phyloP scores from a whole-genome alignment of 2,113 vertebrate genomes.

The Ptychochromis oligacanthus region DNA sequence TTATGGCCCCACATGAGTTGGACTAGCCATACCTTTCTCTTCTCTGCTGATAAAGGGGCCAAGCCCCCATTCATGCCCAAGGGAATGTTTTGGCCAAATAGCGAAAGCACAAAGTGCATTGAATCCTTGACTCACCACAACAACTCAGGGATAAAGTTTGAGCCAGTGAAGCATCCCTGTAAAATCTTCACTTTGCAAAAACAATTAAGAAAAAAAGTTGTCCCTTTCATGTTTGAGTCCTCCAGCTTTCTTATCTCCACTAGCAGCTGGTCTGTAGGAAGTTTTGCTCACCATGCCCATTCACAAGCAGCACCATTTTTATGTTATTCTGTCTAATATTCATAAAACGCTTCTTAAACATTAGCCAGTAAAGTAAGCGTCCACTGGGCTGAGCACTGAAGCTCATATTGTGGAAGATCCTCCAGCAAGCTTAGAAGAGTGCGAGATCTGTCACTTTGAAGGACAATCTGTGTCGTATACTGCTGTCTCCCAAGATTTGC shows the following conservation, averaged over 20 bases:
- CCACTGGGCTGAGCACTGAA: neutral
- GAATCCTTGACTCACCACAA: neutral
- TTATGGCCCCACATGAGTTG: neutral
- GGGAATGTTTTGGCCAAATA: constrained; percentile 21
- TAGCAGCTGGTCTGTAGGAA: neutral
- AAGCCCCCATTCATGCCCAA: constrained; percentile 9
- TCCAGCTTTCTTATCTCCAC: constrained; percentile 11
- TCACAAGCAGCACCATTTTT: neutral
- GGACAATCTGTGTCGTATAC: neutral
- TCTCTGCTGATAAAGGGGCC: neutral
- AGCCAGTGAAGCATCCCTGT: neutral
- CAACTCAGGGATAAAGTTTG: constrained; percentile 4
- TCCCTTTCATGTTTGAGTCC: neutral
- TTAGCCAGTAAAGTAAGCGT: neutral
- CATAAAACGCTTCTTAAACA: neutral
- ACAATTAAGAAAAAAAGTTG: neutral
- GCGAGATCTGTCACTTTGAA: constrained; percentile 29
- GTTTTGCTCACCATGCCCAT: neutral
- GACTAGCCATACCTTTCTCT: constrained; percentile 3
- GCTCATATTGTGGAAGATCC: neutral
- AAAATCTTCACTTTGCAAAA: constrained; percentile 16
- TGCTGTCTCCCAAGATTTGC: neutral
- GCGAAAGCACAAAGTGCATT: neutral
- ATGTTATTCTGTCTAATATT: neutral
- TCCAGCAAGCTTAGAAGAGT: constrained; percentile 8